Evolutionary conservation across 2,113 vertebrate species (phyloP).

Genomic region (Anhinga anhinga): DNA sequence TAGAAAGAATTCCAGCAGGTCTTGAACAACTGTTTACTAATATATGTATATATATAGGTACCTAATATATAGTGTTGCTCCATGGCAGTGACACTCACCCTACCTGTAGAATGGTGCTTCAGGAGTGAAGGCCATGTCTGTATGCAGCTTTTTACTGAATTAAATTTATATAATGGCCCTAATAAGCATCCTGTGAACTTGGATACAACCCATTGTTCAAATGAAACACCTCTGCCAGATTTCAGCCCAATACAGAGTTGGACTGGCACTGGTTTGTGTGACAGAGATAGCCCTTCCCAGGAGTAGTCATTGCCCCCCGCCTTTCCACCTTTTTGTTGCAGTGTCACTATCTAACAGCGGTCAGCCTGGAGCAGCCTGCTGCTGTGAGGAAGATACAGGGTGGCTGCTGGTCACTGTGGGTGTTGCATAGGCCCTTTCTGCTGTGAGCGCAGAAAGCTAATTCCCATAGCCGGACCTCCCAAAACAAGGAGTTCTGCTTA

Average conservation of each 20-base stretch:
- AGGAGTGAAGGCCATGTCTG: background rate
- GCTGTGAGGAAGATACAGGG: background rate
- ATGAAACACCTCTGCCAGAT: background rate
- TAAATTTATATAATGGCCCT: background rate
- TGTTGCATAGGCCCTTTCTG: background rate
- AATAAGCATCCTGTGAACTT: background rate
- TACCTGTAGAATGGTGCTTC: background rate
- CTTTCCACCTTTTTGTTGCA: background rate
- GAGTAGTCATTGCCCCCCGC: background rate
- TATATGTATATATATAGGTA: background rate
- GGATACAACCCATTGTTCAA: background rate
- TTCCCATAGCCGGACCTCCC: background rate
- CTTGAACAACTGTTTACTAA: background rate
- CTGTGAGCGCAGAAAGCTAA: background rate
- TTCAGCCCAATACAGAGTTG: background rate
- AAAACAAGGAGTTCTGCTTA: no score
- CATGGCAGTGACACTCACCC: background rate
- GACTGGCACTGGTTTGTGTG: background rate
- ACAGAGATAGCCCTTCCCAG: background rate
- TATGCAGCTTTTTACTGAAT: background rate
- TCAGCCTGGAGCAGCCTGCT: background rate
- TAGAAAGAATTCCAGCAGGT: background rate
- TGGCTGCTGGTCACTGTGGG: background rate
- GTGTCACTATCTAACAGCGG: fast-evolving
- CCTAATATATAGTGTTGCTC: background rate